Percentiles rank a stretch among this genome's conserved stretches.
phyloP scores from a whole-genome alignment of 2,797 vertebrate genomes.

The Halcyon badia region DNA sequence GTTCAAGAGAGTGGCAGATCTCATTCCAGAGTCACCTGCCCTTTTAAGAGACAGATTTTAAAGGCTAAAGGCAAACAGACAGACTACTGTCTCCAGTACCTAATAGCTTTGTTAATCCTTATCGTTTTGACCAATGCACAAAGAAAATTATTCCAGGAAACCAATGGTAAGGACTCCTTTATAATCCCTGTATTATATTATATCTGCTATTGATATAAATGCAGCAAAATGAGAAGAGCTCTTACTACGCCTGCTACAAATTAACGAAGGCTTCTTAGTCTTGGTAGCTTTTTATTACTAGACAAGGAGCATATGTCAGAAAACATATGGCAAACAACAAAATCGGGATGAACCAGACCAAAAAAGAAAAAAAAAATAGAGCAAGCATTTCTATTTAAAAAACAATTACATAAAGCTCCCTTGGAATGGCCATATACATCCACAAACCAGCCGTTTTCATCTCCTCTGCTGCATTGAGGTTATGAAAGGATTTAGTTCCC shows the following conservation, averaged over 20 bases:
- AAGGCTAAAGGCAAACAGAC: not conserved
- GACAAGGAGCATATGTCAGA: constrained; percentile 40
- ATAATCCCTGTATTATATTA: constrained; percentile 24
- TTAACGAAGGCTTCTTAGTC: not conserved
- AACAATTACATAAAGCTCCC: constrained; percentile 55
- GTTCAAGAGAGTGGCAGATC: not conserved
- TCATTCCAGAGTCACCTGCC: not conserved
- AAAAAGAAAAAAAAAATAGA: not conserved
- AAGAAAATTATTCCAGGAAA: constrained; percentile 42
- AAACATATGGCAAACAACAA: constrained; percentile 32
- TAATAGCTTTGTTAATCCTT: constrained; percentile 29
- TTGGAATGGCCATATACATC: constrained; percentile 42
- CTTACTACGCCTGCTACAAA: not conserved
- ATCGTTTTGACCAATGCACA: not conserved
- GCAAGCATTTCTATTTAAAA: constrained; percentile 60
- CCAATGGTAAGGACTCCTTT: not conserved
- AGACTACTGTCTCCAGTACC: not conserved
- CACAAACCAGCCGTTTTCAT: not conserved
- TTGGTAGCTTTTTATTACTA: constrained; percentile 16
- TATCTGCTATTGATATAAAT: not conserved
- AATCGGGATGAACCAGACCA: not conserved
- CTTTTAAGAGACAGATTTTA: not conserved
- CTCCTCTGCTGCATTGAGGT: constrained; percentile 26
- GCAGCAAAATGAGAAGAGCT: constrained; percentile 8
- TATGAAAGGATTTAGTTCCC: constrained; percentile 67